Evolutionary conservation across 2,888 invertebrate species (phyloP).

Genomic region (Stramonita haemastoma): DNA sequence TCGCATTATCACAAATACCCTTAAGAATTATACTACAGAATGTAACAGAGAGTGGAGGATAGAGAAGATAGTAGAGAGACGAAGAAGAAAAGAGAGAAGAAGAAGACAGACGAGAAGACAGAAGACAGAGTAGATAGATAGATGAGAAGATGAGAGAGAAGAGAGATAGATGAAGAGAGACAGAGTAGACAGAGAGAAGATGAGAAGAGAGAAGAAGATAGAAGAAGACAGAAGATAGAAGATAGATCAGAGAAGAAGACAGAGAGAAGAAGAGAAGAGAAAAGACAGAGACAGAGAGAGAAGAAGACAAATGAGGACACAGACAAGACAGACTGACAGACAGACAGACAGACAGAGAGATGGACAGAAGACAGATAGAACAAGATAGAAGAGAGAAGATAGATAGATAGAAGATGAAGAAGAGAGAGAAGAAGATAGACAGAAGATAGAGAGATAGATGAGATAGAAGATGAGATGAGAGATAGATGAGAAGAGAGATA

Average conservation of each 20-base stretch:
- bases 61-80: too few species aligned
- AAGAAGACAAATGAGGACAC: too few species aligned
- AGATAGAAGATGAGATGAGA: not conserved
- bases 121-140: not conserved
- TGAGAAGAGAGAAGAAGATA: not conserved
- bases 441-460: not conserved
- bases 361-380: not conserved
- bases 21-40: too few species aligned
- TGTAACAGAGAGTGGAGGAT: too few species aligned
- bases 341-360: conserved; percentile 27
- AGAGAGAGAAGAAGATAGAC: too few species aligned
- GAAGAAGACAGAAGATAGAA: too few species aligned
- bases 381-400: too few species aligned
- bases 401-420: too few species aligned
- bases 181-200: too few species aligned
- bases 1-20: too few species aligned
- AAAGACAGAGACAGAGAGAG: conserved; percentile 8
- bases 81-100: not conserved
- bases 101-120: not conserved
- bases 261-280: not conserved
- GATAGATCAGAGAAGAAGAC: too few species aligned
- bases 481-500: not conserved
- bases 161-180: conserved; percentile 16
- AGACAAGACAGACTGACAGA: conserved; percentile 34
- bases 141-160: not conserved